phyloP scores from a whole-genome alignment of 2,797 vertebrate genomes.

The Acridotheres tristis region DNA sequence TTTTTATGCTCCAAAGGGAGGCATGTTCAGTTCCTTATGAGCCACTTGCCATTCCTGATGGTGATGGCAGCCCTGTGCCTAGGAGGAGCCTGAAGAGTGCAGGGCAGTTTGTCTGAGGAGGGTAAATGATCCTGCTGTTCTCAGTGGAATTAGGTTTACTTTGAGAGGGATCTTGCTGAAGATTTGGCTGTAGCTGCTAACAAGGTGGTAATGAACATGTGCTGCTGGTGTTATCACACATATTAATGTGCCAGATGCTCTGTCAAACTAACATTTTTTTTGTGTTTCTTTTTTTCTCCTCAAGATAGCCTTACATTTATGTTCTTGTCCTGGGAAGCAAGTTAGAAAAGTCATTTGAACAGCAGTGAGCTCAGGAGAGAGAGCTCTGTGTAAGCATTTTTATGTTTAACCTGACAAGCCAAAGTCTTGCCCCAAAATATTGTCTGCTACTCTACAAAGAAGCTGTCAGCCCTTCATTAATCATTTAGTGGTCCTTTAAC shows the following conservation, averaged over 20 bases:
- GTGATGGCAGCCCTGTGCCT: not conserved
- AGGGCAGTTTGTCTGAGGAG: not conserved
- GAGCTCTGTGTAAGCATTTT: not conserved
- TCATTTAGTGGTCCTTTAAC: not conserved
- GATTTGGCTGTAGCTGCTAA: not conserved
- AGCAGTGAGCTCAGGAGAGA: not conserved
- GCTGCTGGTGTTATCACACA: not conserved
- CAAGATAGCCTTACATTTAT: not conserved
- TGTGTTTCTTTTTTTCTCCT: not conserved
- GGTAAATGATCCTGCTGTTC: not conserved
- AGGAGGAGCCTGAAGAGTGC: not conserved
- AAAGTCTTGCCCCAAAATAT: not conserved
- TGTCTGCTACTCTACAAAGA: not conserved
- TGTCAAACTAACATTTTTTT: not conserved
- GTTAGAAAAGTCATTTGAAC: not conserved
- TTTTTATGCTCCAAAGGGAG: not conserved
- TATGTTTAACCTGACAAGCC: not conserved
- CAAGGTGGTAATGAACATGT: not conserved
- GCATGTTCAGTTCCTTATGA: not conserved
- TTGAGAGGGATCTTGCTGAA: not conserved
- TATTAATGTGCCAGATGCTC: not conserved
- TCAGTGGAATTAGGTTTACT: not conserved
- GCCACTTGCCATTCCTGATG: not conserved
- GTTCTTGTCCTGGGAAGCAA: not conserved
- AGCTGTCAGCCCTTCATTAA: constrained; percentile 16